Evolutionary conservation across 2,888 invertebrate species (phyloP).

Genomic region (Heteromyza rotundicornis): DNA sequence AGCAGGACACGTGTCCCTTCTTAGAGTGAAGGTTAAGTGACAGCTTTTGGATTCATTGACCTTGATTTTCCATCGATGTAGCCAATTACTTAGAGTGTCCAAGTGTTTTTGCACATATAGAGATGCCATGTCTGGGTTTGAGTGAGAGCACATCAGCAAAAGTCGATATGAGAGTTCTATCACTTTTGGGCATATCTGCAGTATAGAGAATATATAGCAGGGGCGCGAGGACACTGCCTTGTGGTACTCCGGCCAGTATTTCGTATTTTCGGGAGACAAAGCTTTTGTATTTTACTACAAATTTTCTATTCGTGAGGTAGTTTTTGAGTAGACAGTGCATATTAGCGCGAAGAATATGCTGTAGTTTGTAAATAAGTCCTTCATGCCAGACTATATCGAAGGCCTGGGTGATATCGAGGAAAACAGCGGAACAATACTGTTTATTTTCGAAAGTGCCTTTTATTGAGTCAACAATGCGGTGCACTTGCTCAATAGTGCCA

Average conservation of each 20-base stretch:
- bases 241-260: constrained; percentile 2
- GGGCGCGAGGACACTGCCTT: background rate
- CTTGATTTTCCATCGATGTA: background rate
- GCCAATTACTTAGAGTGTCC: background rate
- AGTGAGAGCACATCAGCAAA: background rate
- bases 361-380: background rate
- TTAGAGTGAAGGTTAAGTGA: background rate
- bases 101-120: background rate
- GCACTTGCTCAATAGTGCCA: no score
- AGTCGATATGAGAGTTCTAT: background rate
- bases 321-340: background rate
- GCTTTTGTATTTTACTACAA: background rate
- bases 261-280: no score
- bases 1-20: background rate
- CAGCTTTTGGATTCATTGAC: background rate
- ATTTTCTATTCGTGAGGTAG: background rate
- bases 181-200: background rate
- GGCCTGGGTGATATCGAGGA: background rate
- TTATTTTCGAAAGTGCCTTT: no score
- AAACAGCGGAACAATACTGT: background rate
- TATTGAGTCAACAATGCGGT: no score
- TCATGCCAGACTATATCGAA: background rate
- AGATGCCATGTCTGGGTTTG: background rate
- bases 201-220: background rate
- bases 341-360: background rate